Conservation (phyloP, 2,113 vertebrate species). For the Chaetops frenatus region DNA sequence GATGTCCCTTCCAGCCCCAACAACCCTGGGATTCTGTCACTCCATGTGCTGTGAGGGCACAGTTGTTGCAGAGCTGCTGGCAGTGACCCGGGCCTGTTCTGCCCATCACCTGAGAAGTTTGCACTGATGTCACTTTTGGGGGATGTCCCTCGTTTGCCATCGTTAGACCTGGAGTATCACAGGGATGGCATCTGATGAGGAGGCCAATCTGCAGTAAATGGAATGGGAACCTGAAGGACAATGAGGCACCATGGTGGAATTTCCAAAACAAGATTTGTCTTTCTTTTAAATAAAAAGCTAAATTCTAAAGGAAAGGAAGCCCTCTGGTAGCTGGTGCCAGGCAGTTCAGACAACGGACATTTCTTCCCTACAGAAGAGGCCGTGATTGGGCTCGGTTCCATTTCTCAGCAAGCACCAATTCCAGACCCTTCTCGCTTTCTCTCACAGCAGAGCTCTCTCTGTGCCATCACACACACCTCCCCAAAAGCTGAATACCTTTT, state of each 20-base stretch:
- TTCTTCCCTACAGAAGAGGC: not conserved
- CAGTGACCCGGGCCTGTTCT: not conserved
- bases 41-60: not conserved
- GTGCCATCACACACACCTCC: not conserved
- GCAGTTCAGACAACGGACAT: not conserved
- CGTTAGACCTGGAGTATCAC: fast-evolving
- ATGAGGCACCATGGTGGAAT: not conserved
- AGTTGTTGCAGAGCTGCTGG: not conserved
- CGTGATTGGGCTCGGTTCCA: fast-evolving
- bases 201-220: not conserved
- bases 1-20: not conserved
- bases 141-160: not conserved
- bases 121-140: not conserved
- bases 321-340: not conserved
- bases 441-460: not conserved
- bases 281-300: not conserved
- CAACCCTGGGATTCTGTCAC: not conserved
- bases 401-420: not conserved
- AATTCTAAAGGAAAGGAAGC: not conserved
- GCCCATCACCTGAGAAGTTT: not conserved
- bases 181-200: not conserved
- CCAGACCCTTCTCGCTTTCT: not conserved
- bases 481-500: not conserved
- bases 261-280: not conserved
- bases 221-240: not conserved